phyloP scores from a whole-genome alignment of 2,888 invertebrate species.

The Stegophylla sp. region DNA sequence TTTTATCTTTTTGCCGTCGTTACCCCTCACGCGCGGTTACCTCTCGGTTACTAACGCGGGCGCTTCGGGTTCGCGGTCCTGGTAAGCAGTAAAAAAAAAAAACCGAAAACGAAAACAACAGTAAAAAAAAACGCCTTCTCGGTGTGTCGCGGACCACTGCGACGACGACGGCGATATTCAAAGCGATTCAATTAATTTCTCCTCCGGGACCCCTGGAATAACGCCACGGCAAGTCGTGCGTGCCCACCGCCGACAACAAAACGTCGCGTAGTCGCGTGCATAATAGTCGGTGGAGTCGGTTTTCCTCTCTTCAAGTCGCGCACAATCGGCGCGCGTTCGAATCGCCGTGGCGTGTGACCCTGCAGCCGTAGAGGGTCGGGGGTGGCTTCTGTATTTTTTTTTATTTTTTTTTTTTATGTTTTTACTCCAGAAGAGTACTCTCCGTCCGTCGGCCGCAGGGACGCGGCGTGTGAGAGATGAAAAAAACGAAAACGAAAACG shows the following conservation, averaged over 20 bases:
- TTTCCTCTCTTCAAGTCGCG: constrained; percentile 3
- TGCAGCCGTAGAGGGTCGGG: not conserved
- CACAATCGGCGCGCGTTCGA: not conserved
- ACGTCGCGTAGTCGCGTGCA: not conserved
- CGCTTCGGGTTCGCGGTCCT: too few species aligned
- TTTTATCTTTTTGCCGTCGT: too few species aligned
- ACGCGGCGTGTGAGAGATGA: constrained; percentile 14
- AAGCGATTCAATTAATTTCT: constrained; percentile 59
- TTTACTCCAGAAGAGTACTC: too few species aligned
- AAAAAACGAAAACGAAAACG: constrained; percentile 11
- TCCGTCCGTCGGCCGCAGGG: not conserved
- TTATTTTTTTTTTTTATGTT: constrained; percentile 19
- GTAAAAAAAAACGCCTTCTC: constrained; percentile 29
- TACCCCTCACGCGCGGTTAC: not conserved
- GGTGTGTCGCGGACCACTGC: not conserved
- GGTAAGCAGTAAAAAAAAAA: not conserved
- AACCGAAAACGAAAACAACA: not conserved
- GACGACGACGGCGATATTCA: constrained; percentile 30
- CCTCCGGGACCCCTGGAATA: constrained; percentile 25
- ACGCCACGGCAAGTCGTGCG: constrained; percentile 46
- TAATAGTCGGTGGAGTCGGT: constrained; percentile 1
- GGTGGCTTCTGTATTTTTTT: not conserved
- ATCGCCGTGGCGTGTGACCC: constrained; percentile 54
- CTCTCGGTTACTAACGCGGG: too few species aligned
- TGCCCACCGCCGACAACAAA: constrained; percentile 22